Evolutionary conservation across 2,797 vertebrate genomes (phyloP), one percentile per base, ranked within the genome.

Genomic region (Garrulus glandarius): DNA sequence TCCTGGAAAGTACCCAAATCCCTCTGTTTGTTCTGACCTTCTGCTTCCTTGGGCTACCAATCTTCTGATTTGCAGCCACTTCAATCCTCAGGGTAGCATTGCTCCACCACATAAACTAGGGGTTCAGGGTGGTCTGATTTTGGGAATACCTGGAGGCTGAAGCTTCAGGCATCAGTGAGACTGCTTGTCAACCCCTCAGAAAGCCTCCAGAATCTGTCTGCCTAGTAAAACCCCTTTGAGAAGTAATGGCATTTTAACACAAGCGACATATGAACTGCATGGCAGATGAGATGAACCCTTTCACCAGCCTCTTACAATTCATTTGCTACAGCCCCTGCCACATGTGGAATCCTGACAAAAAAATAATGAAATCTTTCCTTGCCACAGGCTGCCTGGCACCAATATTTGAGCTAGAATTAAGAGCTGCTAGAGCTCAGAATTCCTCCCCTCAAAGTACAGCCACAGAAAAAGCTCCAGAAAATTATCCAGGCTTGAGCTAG

Each of bases 321-420:
- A 81, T 86, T 95, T 93, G 52, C 80, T 93, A 21, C 43, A 93
- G 69, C 24, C 77, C 19, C 78, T 89, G 87, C 44, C 75, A 57
- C 67, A 65, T n/a, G 49, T 65, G 44, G 60, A 74, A 71, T 67
- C 36, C 71, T 75, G 22, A 59, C 24, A 36, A 75, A 92, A 60
- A 94, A 78, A 59, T 24, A 61, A 84, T 41, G n/a, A 87, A 61
- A 74, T 59, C 30, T 94, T 80, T 92, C 63, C 41, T 87, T 19
- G 37, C 56, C n/a, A 9, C 57, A 43, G 67, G 67, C 47, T 93
- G 46, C 34, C 37, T 94, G 89, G 53, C 56, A 65, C 83, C 86
- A 82, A 86, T 82, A 87, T 82, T 89, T 87, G 71, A 94, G 82
- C n/a, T 77, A 55, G 63, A 92, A 93, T 92, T 88, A 93, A 91